phyloP scores from a whole-genome alignment of 2,113 vertebrate genomes.

The Pollachius pollachius region DNA sequence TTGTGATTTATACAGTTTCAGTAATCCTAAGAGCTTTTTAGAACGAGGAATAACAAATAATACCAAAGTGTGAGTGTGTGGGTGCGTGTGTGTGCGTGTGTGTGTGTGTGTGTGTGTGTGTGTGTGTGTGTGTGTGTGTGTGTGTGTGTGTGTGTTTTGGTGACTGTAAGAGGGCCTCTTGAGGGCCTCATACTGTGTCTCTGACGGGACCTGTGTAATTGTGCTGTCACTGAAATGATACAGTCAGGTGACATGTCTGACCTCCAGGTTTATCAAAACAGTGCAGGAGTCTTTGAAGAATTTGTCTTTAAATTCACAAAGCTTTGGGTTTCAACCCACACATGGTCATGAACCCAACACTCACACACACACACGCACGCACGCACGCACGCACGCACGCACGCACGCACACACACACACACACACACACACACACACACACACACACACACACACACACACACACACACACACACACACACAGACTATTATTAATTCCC shows the following conservation, averaged over 20 bases:
- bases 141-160: conserved; percentile 13
- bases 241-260: neutral
- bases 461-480: too few species aligned
- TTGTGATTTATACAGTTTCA: too few species aligned
- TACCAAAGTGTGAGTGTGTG: conserved; percentile 23
- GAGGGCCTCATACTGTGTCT: conserved; percentile 6
- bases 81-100: neutral
- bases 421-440: neutral
- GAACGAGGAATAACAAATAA: too few species aligned
- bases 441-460: too few species aligned
- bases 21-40: too few species aligned
- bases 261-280: neutral
- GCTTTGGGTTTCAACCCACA: too few species aligned
- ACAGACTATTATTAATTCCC: too few species aligned
- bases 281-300: too few species aligned
- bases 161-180: conserved; percentile 1
- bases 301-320: too few species aligned
- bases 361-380: too few species aligned
- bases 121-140: conserved; percentile 30
- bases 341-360: too few species aligned
- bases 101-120: conserved; percentile 14
- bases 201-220: conserved; percentile 3
- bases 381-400: too few species aligned
- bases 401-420: neutral
- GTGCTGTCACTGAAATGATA: conserved; percentile 18